Evolutionary conservation across 2,888 invertebrate genomes (phyloP).

Genomic region (Tiphia femorata): DNA sequence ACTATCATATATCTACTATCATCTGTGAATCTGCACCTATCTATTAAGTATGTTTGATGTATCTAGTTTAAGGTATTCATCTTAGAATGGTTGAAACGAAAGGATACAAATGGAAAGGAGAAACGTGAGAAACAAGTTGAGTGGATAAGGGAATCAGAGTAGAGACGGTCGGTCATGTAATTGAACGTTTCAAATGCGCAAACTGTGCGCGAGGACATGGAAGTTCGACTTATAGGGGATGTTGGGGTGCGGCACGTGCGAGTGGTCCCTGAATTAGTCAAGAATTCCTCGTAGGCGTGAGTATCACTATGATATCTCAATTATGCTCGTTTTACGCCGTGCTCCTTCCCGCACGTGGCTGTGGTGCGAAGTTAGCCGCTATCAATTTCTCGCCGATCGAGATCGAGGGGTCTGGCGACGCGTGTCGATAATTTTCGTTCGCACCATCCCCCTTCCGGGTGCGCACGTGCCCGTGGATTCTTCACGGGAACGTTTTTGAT

Average conservation of each 20-base stretch:
- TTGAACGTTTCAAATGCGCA: too few species aligned
- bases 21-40: too few species aligned
- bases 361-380: constrained; percentile 20
- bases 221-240: too few species aligned
- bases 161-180: too few species aligned
- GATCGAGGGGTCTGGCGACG: constrained; percentile 44
- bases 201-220: too few species aligned
- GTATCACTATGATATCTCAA: constrained; percentile 63
- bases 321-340: constrained; percentile 45
- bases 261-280: constrained; percentile 23
- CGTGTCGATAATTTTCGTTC: constrained; percentile 47
- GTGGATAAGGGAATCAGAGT: too few species aligned
- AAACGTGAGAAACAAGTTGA: too few species aligned
- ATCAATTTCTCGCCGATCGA: constrained; percentile 35
- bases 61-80: too few species aligned
- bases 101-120: too few species aligned
- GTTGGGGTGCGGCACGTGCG: constrained; percentile 47
- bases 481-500: constrained; percentile 43
- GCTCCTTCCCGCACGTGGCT: constrained; percentile 26
- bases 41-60: too few species aligned
- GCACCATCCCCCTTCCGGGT: constrained; percentile 21
- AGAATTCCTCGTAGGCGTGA: constrained; percentile 31
- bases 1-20: too few species aligned
- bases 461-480: constrained; percentile 24
- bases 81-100: too few species aligned